Base-by-base conservation (phyloP, 1,140 invertebrate species). In the Lerema accius region DNA sequence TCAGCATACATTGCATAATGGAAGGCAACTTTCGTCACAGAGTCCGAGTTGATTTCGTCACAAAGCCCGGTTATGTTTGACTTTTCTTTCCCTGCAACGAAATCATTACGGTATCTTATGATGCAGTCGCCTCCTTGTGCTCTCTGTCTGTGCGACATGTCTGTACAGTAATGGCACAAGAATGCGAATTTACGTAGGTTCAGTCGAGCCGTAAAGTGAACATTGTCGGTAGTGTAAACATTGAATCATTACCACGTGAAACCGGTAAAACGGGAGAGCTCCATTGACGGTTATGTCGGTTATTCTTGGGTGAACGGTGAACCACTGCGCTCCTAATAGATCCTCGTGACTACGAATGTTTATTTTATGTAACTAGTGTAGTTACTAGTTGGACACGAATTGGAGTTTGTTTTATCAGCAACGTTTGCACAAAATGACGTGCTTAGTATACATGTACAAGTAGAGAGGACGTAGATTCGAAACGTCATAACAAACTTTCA, bases 171-270 rank as follows among this genome's bases (percentile, higher is more conserved):
- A 64, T 45, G 45, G n/a, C 39, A 3, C 43, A 64, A 48, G 51
- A 64, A 64, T 62, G 50, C 39, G 35, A 32, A 61, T 32, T 42
- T 56, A 42, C 46, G 53, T 50, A 45, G 28, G 28, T 9, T 4
- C 49, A 62, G 7, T 28, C 26, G 16, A 51, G 48, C 53, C 46
- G 43, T 56, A 65, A 65, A 55, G 28, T 42, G 35, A 26, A 16
- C 35, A 37, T 50, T 64, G 26, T 42, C 23, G 16, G 63, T 45
- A 37, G 19, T 37, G 53, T 58, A 65, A 65, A 65, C 53, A 51
- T 64, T 65, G 63, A 59, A 56, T 65, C 63, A 65, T 51, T 17
- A 15, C 53, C 43, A 37, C 62, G 62, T 56, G 50, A 63, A n/a
- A 28, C 43, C 17, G 50, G n/a, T 26, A 53, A 39, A 39, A 3